Conservation (phyloP, 2,113 vertebrate genomes). For the Phyllopteryx taeniolatus region DNA sequence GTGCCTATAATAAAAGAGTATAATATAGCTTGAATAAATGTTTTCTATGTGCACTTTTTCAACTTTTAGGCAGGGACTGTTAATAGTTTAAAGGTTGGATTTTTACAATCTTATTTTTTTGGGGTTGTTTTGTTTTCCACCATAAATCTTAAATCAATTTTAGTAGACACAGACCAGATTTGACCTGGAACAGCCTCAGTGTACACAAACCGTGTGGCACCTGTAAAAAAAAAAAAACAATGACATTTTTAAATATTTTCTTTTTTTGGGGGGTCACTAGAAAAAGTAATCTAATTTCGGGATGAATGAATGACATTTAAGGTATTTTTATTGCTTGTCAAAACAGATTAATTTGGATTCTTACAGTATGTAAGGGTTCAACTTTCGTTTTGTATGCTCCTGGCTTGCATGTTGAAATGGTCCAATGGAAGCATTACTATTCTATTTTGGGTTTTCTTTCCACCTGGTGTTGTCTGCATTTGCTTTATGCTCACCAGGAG, state of each 20-base stretch:
- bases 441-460: conserved; percentile 33
- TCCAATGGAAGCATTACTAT: conserved; percentile 40
- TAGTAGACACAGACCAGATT: too few species aligned
- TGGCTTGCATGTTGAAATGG: conserved; percentile 27
- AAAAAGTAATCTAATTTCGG: neutral
- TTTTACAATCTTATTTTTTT: too few species aligned
- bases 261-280: neutral
- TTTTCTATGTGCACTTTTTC: too few species aligned
- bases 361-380: neutral
- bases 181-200: too few species aligned
- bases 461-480: conserved; percentile 37
- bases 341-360: neutral
- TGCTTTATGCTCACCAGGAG: conserved; percentile 54
- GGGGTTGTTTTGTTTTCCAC: too few species aligned
- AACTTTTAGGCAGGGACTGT: too few species aligned
- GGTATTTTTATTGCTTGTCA: neutral
- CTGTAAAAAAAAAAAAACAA: too few species aligned
- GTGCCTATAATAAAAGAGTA: too few species aligned
- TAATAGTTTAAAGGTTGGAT: too few species aligned
- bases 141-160: too few species aligned
- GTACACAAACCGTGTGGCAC: too few species aligned
- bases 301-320: neutral
- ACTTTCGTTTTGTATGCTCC: conserved; percentile 15
- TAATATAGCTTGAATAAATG: too few species aligned
- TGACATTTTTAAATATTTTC: neutral